Percentiles rank a stretch among this genome's conserved stretches.
Conservation (phyloP, 92 coral and sea anemone species). For the Phenganax subtilis region DNA sequence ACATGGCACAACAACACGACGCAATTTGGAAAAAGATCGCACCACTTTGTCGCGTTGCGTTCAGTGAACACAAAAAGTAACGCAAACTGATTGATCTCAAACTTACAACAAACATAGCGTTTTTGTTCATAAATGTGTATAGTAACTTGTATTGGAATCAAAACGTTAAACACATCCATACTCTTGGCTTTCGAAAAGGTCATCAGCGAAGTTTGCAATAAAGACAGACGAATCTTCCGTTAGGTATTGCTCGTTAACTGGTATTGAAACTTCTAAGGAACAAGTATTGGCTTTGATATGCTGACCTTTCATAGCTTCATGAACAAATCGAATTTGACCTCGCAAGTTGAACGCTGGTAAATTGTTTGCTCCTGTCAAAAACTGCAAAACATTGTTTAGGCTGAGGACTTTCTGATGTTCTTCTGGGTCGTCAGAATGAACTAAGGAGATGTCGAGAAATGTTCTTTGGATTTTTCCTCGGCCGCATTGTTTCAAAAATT, state of each 20-base stretch:
- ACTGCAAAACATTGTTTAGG: conserved; percentile 39
- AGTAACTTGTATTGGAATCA: too few species aligned
- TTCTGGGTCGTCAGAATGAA: conserved; percentile 8
- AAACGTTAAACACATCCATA: conserved; percentile 18
- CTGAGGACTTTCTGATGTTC: neutral
- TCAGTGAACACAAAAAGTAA: too few species aligned
- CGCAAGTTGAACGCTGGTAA: conserved; percentile 11
- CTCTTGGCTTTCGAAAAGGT: conserved; percentile 37
- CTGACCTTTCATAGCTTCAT: conserved; percentile 21
- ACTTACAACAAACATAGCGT: too few species aligned
- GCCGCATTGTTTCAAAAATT: conserved; percentile 43
- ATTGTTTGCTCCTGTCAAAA: conserved; percentile 34
- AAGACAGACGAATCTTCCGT: conserved; percentile 6
- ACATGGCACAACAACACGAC: too few species aligned
- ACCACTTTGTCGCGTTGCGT: too few species aligned
- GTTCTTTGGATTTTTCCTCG: conserved; percentile 26
- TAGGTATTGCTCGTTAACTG: conserved; percentile 34
- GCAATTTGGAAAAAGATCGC: too few species aligned
- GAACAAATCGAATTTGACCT: conserved; percentile 4
- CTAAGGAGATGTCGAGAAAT: conserved; percentile 22
- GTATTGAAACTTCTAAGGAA: conserved; percentile 28
- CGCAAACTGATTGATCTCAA: too few species aligned
- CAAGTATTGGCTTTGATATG: conserved; percentile 44
- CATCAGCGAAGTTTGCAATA: conserved; percentile 39
- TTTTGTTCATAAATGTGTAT: too few species aligned